Conservation (phyloP, 2,113 vertebrate genomes). For the Tupaia chinensis region DNA sequence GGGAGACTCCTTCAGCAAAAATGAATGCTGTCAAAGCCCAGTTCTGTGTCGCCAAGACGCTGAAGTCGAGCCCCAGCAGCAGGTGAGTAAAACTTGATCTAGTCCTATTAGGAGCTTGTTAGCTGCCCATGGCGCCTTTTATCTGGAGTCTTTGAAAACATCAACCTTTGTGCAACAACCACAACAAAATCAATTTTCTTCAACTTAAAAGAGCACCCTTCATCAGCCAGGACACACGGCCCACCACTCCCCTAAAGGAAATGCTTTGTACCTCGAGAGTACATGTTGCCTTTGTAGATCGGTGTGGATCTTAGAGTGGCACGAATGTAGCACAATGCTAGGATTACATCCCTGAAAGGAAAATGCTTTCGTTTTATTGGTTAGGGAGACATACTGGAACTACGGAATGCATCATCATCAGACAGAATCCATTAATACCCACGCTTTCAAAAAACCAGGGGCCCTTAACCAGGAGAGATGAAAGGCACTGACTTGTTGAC, state of each 20-base stretch:
- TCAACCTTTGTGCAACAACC: constrained; percentile 3
- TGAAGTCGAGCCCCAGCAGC: neutral
- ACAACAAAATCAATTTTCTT: constrained; percentile 59
- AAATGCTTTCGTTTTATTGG: neutral
- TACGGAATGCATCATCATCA: neutral
- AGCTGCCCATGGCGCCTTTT: neutral
- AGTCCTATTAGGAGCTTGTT: constrained; percentile 49
- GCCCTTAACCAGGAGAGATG: constrained; percentile 56
- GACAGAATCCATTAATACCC: constrained; percentile 67
- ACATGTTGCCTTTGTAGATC: constrained; percentile 44
- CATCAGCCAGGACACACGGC: neutral
- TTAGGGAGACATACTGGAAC: neutral
- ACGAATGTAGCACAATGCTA: neutral
- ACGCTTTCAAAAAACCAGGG: constrained; percentile 63
- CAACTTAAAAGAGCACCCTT: constrained; percentile 56
- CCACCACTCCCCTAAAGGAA: constrained; percentile 39
- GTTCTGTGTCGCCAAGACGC: neutral
- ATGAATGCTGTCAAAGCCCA: neutral
- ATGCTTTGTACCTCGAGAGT: neutral
- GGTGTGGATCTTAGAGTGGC: neutral
- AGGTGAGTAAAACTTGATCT: neutral
- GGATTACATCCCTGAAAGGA: neutral
- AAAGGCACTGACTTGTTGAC: neutral
- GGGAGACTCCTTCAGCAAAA: constrained; percentile 43
- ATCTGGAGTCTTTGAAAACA: constrained; percentile 59